These are phyloP conservation scores for Orthosia cruda DNA, from an alignment of 2,888 invertebrate species.

Conservation along the genomic window DNA sequence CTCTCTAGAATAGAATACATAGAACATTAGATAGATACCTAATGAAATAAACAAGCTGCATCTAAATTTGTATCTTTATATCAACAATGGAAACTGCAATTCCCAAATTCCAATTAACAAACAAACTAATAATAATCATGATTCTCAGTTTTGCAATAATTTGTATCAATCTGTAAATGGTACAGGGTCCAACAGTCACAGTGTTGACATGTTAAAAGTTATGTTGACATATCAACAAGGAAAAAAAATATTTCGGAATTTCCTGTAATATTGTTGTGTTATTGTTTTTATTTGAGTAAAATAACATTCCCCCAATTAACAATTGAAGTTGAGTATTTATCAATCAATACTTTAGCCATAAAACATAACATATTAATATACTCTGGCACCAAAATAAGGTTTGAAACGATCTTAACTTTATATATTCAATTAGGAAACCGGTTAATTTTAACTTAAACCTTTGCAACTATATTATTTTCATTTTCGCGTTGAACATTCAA, in stretches of 20 bases:
- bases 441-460: too few species aligned
- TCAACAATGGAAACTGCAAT: constrained; percentile 38
- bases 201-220: constrained; percentile 2
- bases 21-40: too few species aligned
- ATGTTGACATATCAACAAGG: constrained; percentile 7
- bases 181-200: constrained; percentile 1
- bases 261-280: not conserved
- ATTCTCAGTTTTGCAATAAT: not conserved
- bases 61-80: constrained; percentile 27
- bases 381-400: too few species aligned
- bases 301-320: not conserved
- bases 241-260: constrained; percentile 10
- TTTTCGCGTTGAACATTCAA: not conserved
- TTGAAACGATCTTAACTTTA: too few species aligned
- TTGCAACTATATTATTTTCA: not conserved
- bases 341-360: too few species aligned
- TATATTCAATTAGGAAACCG: too few species aligned
- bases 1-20: too few species aligned
- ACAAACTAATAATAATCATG: constrained; percentile 4
- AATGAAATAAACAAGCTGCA: constrained; percentile 11
- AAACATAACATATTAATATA: too few species aligned
- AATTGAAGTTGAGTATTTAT: too few species aligned
- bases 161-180: not conserved
- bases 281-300: not conserved
- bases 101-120: too few species aligned